Percentiles rank a stretch among this genome's conserved stretches.
Conservation (phyloP, 2,888 invertebrate species). For the Luperina nickerlii region DNA sequence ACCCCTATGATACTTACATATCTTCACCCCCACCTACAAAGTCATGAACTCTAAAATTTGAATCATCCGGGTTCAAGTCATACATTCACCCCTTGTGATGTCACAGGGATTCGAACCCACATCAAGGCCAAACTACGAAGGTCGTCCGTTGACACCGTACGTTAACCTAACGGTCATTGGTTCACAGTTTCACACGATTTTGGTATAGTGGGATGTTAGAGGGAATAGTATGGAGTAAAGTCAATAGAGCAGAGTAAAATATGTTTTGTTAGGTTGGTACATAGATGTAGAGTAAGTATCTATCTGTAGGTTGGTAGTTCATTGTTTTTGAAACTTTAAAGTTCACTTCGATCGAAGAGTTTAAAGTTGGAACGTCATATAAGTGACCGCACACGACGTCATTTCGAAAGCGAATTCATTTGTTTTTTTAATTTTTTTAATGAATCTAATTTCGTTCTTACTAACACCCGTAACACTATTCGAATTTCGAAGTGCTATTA, state of each 20-base stretch:
- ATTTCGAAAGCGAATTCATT: background rate
- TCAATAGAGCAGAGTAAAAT: slow-evolving; percentile 9
- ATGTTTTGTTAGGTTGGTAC: slow-evolving; percentile 16
- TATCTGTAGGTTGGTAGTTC: slow-evolving; percentile 2
- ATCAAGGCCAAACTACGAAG: slow-evolving; percentile 64
- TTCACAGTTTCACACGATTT: slow-evolving; percentile 46
- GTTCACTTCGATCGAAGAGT: background rate
- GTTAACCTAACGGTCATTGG: slow-evolving; percentile 56
- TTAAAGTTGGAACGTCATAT: background rate
- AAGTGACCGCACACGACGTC: background rate
- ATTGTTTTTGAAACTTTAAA: background rate
- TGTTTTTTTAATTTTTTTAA: background rate
- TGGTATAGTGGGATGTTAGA: slow-evolving; percentile 27
- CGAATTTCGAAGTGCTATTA: slow-evolving; percentile 11
- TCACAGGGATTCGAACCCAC: slow-evolving; percentile 62
- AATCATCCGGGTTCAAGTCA: slow-evolving; percentile 53
- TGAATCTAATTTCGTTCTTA: background rate
- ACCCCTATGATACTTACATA: background rate
- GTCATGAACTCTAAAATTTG: slow-evolving; percentile 43
- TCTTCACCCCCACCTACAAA: slow-evolving; percentile 10
- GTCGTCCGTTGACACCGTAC: slow-evolving; percentile 64
- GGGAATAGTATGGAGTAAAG: slow-evolving; percentile 2
- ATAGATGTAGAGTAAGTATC: background rate
- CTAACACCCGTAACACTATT: background rate
- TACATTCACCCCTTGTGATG: slow-evolving; percentile 58